These are phyloP conservation scores for Pristiophorus japonicus DNA, from an alignment of 2,113 vertebrate species.

Conservation along the genomic window DNA sequence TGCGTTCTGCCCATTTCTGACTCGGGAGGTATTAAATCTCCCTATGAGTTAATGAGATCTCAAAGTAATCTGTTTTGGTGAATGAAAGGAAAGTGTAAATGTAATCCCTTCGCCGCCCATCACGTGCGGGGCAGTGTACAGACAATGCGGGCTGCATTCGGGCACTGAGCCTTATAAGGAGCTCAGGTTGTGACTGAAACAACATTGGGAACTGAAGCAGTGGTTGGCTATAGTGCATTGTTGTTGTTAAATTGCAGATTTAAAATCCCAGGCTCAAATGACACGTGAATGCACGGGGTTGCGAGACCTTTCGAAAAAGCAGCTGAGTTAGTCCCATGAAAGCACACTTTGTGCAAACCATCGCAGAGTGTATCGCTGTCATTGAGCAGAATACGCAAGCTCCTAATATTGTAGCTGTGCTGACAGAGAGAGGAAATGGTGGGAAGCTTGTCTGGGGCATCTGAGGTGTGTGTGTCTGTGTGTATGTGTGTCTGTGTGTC, in stretches of 20 bases:
- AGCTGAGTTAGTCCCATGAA: not conserved
- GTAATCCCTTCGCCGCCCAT: not conserved
- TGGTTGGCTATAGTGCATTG: not conserved
- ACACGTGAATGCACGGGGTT: not conserved
- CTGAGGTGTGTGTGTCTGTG: not conserved
- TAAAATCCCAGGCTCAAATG: not conserved
- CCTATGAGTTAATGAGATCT: not conserved
- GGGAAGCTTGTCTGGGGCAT: not conserved
- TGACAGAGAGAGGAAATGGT: not conserved
- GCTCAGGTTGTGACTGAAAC: not conserved
- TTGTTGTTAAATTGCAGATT: not conserved
- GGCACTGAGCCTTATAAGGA: not conserved
- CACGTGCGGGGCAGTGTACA: not conserved
- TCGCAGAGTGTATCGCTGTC: not conserved
- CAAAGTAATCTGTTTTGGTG: constrained; percentile 7
- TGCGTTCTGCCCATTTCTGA: not conserved
- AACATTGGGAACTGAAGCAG: not conserved
- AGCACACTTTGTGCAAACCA: not conserved
- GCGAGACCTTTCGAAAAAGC: not conserved
- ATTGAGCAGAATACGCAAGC: not conserved
- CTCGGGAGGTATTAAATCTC: not conserved
- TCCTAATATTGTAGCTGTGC: not conserved
- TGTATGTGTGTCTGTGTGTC: no score
- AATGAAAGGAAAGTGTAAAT: not conserved
- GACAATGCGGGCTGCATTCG: not conserved